Conservation (phyloP, 2,113 vertebrate species). For the Ardeotis arabs region DNA sequence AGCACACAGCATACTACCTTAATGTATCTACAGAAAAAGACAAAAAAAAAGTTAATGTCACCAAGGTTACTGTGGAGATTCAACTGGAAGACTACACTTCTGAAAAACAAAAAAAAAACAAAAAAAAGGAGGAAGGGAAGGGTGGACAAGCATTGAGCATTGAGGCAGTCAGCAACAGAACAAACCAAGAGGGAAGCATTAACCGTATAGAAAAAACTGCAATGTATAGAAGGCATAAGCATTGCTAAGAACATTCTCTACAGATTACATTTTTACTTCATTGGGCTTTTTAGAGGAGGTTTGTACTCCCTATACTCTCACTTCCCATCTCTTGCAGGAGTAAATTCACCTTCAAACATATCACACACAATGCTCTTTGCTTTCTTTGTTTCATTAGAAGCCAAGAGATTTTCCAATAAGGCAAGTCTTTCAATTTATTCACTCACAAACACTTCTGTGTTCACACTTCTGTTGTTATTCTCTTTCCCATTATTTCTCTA, state of each 20-base stretch:
- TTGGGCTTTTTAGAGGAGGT: neutral
- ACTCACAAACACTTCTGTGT: neutral
- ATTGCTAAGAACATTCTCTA: neutral
- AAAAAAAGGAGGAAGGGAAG: no score
- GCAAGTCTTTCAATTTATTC: neutral
- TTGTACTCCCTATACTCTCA: neutral
- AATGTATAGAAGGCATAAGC: neutral
- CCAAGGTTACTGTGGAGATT: neutral
- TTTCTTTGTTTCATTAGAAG: neutral
- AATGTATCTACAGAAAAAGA: neutral
- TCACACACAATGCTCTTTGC: neutral
- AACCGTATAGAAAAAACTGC: neutral
- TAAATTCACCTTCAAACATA: neutral
- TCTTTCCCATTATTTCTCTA: neutral
- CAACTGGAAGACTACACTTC: neutral
- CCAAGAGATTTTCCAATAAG: neutral
- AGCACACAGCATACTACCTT: neutral
- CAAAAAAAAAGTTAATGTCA: neutral
- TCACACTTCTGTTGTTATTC: neutral
- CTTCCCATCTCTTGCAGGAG: neutral
- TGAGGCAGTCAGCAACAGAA: neutral
- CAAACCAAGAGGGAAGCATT: neutral
- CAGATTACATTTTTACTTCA: neutral
- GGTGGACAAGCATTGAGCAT: no score
- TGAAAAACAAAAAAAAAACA: neutral